These are phyloP conservation scores for Aporrectodea caliginosa DNA, from an alignment of 1,140 invertebrate genomes.

Conservation along the genomic window DNA sequence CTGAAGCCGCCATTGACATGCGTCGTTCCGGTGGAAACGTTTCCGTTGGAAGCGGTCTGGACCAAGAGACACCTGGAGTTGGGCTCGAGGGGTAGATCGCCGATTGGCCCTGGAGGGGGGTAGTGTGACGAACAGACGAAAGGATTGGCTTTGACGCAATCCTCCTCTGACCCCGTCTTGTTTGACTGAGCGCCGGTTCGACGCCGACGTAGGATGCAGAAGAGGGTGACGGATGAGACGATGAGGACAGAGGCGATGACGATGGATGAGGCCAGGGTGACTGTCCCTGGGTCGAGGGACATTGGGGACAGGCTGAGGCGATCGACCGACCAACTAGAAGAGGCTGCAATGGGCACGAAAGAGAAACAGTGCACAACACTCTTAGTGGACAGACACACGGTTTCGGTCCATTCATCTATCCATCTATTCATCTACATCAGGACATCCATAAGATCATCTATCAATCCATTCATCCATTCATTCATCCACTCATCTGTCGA, in stretches of 20 bases:
- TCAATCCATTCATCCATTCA: too few species aligned
- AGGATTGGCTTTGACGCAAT: background rate
- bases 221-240: background rate
- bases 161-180: background rate
- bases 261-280: background rate
- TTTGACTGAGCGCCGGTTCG: too few species aligned
- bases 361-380: too few species aligned
- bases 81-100: background rate
- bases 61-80: background rate
- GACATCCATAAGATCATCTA: too few species aligned
- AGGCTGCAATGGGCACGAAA: too few species aligned
- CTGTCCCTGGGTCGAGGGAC: background rate
- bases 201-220: background rate
- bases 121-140: background rate
- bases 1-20: background rate
- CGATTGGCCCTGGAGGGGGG: background rate
- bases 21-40: background rate
- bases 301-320: background rate
- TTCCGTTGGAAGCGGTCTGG: slow-evolving; percentile 10
- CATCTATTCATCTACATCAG: too few species aligned
- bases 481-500: too few species aligned
- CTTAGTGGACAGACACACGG: too few species aligned
- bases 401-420: too few species aligned
- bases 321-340: too few species aligned
- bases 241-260: background rate